Evolutionary conservation across 2,113 vertebrate species (phyloP).

Genomic region (Corythornis cristatus): DNA sequence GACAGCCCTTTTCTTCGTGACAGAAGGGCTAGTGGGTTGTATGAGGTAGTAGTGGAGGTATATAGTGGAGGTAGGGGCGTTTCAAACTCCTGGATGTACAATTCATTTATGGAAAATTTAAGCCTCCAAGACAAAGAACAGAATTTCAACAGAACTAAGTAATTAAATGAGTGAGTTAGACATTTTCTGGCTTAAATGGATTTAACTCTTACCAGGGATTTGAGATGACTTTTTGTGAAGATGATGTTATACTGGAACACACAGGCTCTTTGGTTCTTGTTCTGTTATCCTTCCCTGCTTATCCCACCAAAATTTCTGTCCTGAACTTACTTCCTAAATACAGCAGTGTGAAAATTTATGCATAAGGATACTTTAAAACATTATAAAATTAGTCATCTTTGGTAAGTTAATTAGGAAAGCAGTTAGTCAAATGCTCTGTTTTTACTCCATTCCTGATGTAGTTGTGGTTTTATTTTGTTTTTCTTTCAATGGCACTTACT

Average conservation of each 20-base stretch:
- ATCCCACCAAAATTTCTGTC: neutral
- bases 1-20: neutral
- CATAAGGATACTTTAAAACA: neutral
- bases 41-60: neutral
- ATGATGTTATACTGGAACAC: neutral
- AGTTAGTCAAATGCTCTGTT: neutral
- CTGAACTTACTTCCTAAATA: neutral
- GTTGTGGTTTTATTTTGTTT: neutral
- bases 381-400: neutral
- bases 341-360: neutral
- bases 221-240: neutral
- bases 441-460: neutral
- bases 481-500: neutral
- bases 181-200: neutral
- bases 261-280: neutral
- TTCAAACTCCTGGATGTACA: neutral
- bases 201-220: neutral
- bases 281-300: neutral
- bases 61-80: neutral
- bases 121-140: neutral
- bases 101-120: neutral
- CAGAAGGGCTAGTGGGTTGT: neutral
- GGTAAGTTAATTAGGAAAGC: neutral
- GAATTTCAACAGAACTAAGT: neutral
- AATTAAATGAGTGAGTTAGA: neutral